Percentiles rank a stretch among this genome's conserved stretches.
Evolutionary conservation across 2,888 invertebrate species (phyloP).

Genomic region (Acronicta psi): DNA sequence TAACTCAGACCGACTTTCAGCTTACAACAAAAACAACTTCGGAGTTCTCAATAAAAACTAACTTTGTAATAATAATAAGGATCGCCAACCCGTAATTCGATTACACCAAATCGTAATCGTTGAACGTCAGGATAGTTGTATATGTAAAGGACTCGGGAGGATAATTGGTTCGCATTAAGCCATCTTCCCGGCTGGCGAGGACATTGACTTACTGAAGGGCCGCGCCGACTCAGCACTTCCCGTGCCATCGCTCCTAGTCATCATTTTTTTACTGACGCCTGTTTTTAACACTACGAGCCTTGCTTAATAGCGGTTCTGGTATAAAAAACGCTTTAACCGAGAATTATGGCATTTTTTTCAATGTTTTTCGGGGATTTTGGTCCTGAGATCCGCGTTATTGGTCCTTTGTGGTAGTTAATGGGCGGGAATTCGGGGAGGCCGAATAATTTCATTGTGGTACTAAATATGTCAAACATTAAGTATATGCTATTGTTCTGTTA

Average conservation of each 20-base stretch:
- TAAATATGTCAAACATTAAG: constrained; percentile 27
- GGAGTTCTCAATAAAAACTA: constrained; percentile 40
- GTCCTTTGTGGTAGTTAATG: constrained; percentile 44
- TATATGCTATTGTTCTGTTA: constrained; percentile 14
- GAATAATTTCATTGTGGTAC: constrained; percentile 34
- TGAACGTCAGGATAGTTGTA: constrained; percentile 50
- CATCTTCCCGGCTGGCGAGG: constrained; percentile 57
- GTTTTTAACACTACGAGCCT: constrained; percentile 48
- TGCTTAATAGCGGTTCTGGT: constrained; percentile 48
- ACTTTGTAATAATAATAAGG: constrained; percentile 54
- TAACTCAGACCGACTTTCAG: background rate
- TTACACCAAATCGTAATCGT: constrained; percentile 47
- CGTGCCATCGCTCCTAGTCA: constrained; percentile 42
- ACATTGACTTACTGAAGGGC: constrained; percentile 65
- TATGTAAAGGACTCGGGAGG: constrained; percentile 51
- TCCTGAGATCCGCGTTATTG: constrained; percentile 35
- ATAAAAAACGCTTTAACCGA: constrained; percentile 50
- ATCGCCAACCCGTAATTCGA: constrained; percentile 46
- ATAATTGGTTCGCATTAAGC: constrained; percentile 65
- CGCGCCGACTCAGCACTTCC: constrained; percentile 51
- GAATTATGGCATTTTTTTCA: constrained; percentile 48
- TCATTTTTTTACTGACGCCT: constrained; percentile 56
- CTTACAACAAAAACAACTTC: constrained; percentile 2
- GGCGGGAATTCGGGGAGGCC: constrained; percentile 27
- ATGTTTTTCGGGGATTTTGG: constrained; percentile 25